Evolutionary conservation across 2,888 invertebrate genomes (phyloP), one percentile per base, ranked within the genome.

Genomic region (Drosophila macrothrix): DNA sequence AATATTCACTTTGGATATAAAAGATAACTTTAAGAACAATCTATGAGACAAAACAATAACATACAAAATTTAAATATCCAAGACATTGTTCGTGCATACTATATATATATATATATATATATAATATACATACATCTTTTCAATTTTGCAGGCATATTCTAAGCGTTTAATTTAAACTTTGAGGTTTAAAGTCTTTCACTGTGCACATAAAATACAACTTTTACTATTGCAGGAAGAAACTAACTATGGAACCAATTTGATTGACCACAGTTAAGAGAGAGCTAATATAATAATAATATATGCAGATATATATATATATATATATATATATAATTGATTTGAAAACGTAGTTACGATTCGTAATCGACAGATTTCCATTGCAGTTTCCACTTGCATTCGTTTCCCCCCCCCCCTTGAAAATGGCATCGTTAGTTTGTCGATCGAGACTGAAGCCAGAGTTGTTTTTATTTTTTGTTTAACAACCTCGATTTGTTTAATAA

Each of bases 401-500:
- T 39, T 19, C 14, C 35, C 29, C 29, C 25, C 35, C 62, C 61
- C 55, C 41, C 5, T n/a, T 14, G 35, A 59, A 29, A 43, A 43
- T 43, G 22, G 39, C 22, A 67, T 65, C 58, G 56, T 71, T 46
- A 58, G 70, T 22, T 58, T 68, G 54, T 53, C 46, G 50, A 62
- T 41, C 50, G 73, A 43, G 52, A 60, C 46, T 66, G 67, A 52
- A 29, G 64, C 59, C 66, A 54, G n/a, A 61, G 69, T 60, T 60
- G 81, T 77, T 87, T 46, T 22, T 46, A 1, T 46, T 22, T 37
- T 28, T 60, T 63, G 77, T 79, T 73, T 73, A 67, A 63, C 73
- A 84, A 80, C 66, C 88, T 72, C 90, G 85, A 88, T 83, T 88
- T 75, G 77, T 80, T 84, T 60, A 65, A 74, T 77, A 74, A 72